Conservation (phyloP, 2,797 vertebrate genomes). For the Sarcophilus harrisii region DNA sequence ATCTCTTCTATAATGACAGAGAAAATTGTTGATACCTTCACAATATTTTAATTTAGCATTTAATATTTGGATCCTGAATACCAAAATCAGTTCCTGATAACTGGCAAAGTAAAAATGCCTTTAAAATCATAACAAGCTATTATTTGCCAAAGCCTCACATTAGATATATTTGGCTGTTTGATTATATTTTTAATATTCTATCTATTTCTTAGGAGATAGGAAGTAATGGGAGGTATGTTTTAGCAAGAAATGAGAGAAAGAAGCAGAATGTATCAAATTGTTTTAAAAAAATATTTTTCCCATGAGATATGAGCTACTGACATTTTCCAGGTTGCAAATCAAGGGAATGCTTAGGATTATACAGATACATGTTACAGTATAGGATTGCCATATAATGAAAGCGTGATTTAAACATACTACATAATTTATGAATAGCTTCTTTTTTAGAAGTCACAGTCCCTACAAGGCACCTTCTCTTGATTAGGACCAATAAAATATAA, state of each 20-base stretch:
- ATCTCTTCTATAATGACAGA: not conserved
- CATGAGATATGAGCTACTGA: constrained; percentile 73
- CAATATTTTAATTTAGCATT: not conserved
- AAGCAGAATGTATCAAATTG: constrained; percentile 73
- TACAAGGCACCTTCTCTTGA: constrained; percentile 56
- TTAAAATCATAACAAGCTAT: not conserved
- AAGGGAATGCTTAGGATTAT: constrained; percentile 68
- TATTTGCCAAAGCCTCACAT: constrained; percentile 9
- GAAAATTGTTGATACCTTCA: constrained; percentile 20
- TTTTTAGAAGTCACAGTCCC: constrained; percentile 61
- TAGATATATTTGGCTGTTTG: not conserved
- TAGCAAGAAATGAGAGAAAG: constrained; percentile 58
- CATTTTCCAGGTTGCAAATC: constrained; percentile 75
- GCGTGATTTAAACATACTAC: constrained; percentile 63
- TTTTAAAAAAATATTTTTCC: constrained; percentile 65
- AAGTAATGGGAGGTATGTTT: constrained; percentile 42
- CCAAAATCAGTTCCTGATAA: not conserved
- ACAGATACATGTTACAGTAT: constrained; percentile 61
- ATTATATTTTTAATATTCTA: not conserved
- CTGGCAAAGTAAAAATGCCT: not conserved
- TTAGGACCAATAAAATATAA: constrained; percentile 53
- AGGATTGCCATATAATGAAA: constrained; percentile 44
- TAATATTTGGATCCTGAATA: constrained; percentile 26
- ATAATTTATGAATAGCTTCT: constrained; percentile 63
- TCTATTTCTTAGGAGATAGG: constrained; percentile 42